Base-by-base conservation (phyloP, 30 jellyfish, hydroid and myxozoan genomes). In the Turritopsis dohrnii region DNA sequence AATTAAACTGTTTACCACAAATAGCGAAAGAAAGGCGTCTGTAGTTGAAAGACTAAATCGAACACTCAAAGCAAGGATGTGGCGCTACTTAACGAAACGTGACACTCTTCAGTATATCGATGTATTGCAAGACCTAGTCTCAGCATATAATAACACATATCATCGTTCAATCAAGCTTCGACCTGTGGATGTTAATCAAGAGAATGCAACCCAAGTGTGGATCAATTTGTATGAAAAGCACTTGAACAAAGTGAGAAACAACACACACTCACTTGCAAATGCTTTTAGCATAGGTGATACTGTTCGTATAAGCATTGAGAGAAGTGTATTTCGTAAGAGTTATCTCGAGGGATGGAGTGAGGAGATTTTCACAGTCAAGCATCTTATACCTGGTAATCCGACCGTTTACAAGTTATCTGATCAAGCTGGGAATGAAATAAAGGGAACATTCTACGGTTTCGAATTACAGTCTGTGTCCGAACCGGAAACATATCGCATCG, bases 281-380 rank as follows among this genome's bases (percentile, higher is more conserved):
- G 22, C 29, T 66, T 81, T 54, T 72, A 30, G 72, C 25, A n/a
- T n/a, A n/a, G n/a, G n/a, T n/a, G 94, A 86, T 72, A 28, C 21
- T 22, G 81, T 86, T 29, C 29, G 88, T 25, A 82, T 82, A 21
- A 71, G 28, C 3, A 71, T 31, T 7, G 75, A 82, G 54, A 53
- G 71, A n/a, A 21, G 71, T 26, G 9, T 75, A 53, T n/a, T n/a
- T n/a, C n/a, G n/a, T 20, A 85, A 79, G 72, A 90, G 94, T 21
- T 86, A 80, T 66, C 72, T 72, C 27, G 86, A 66, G 27, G 54
- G 89, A 28, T 80, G 94, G 90, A 86, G 84, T 66, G 94, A 86
- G 66, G 91, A 84, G 52, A 24, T 84, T 54, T 84, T 84, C 74
- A 66, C 72, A n/a, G 82, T 84, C 8, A 27, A 60, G 27, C 60